Percentiles rank a stretch among this genome's conserved stretches.
phyloP scores from a whole-genome alignment of 2,113 vertebrate genomes.

The Sylvia atricapilla region DNA sequence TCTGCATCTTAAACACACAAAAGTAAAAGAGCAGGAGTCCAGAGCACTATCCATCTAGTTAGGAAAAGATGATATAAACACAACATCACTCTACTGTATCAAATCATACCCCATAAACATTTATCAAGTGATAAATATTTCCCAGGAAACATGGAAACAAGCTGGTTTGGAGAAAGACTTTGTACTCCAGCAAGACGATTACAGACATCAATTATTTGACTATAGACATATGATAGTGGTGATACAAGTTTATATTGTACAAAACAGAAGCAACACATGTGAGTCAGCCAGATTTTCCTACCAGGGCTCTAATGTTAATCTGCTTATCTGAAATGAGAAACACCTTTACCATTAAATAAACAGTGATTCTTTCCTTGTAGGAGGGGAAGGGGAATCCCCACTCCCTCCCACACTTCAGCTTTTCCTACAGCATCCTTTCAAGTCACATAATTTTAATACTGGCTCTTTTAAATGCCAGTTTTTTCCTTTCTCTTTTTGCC shows the following conservation, averaged over 20 bases:
- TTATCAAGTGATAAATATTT: neutral
- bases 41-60: neutral
- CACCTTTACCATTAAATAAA: neutral
- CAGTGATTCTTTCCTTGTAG: neutral
- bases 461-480: neutral
- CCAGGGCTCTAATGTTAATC: neutral
- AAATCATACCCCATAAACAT: neutral
- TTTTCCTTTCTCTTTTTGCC: constrained; percentile 25
- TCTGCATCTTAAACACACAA: neutral
- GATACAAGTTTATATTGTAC: neutral
- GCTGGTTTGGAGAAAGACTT: neutral
- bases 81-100: neutral
- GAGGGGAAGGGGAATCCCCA: neutral
- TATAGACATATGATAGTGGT: neutral
- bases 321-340: neutral
- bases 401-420: neutral
- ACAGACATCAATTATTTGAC: neutral
- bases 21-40: neutral
- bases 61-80: neutral
- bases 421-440: neutral
- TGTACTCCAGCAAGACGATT: neutral
- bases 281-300: neutral
- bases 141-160: neutral
- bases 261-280: neutral
- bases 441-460: neutral